A percentile compares a stretch with the other conserved stretches of the same genome.
phyloP scores from a whole-genome alignment of 2,888 invertebrate genomes.

The Eristalis tenax region DNA sequence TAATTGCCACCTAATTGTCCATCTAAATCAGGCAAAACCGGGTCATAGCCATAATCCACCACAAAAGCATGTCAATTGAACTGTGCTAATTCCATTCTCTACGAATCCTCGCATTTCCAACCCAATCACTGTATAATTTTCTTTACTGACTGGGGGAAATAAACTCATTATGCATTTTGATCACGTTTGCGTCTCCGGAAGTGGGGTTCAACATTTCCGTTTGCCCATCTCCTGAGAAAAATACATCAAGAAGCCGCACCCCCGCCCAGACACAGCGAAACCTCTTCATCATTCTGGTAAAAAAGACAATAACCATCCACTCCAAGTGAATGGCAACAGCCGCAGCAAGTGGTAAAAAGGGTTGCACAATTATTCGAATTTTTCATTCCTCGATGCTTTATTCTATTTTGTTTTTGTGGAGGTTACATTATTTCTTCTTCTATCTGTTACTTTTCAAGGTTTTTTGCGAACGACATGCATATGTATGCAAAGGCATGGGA shows the following conservation, averaged over 20 bases:
- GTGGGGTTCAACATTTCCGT: conserved; percentile 49
- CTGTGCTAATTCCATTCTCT: conserved; percentile 3
- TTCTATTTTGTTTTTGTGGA: conserved; percentile 11
- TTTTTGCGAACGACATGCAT: neutral
- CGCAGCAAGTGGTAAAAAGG: conserved; percentile 44
- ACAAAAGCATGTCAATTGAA: neutral
- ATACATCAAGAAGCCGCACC: conserved; percentile 2
- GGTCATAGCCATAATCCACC: neutral
- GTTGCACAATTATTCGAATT: conserved; percentile 60
- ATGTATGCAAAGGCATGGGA: conserved; percentile 14
- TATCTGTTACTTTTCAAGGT: conserved; percentile 68
- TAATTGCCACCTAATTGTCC: conserved; percentile 26
- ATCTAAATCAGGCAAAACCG: neutral
- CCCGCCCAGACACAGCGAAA: neutral
- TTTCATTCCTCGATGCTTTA: conserved; percentile 20
- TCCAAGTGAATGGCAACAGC: conserved; percentile 13
- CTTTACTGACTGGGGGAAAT: neutral
- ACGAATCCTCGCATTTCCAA: neutral
- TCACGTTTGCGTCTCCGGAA: conserved; percentile 51
- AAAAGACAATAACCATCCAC: conserved; percentile 21
- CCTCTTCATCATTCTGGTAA: conserved; percentile 17
- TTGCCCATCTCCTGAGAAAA: conserved; percentile 37
- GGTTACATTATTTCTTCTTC: conserved; percentile 22
- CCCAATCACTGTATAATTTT: neutral
- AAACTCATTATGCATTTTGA: conserved; percentile 61